Percentiles rank a stretch among this genome's conserved stretches.
These are phyloP conservation scores for Sebastes umbrosus DNA, from an alignment of 2,797 vertebrate genomes.

Conservation along the genomic window DNA sequence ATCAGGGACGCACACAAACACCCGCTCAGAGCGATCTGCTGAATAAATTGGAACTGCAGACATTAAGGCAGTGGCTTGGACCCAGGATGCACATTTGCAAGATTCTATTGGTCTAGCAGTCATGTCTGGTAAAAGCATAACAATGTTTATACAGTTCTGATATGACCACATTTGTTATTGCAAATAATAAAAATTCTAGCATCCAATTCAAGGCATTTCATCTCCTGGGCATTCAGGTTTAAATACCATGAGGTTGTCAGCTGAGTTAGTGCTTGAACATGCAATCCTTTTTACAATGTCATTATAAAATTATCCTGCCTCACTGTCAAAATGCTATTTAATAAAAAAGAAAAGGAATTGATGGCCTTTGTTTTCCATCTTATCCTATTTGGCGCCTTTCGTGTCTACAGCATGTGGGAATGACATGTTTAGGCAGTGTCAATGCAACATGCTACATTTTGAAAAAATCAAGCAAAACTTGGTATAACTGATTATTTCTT, in stretches of 20 bases:
- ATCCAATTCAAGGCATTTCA: background rate
- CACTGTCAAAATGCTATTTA: background rate
- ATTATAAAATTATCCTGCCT: background rate
- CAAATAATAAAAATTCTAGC: background rate
- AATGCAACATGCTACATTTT: background rate
- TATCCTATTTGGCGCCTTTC: background rate
- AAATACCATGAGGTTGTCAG: background rate
- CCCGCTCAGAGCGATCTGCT: conserved; percentile 5
- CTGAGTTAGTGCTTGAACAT: background rate
- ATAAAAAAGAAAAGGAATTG: too few species aligned
- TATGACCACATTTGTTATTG: background rate
- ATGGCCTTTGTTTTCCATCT: background rate
- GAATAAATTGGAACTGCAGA: conserved; percentile 18
- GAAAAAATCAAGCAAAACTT: background rate
- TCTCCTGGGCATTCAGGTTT: background rate
- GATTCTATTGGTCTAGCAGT: background rate
- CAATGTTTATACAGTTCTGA: background rate
- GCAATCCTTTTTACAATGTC: background rate
- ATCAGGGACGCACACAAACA: conserved; percentile 51
- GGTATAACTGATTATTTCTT: background rate
- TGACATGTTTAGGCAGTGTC: background rate
- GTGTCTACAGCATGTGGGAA: background rate
- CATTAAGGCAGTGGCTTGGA: background rate
- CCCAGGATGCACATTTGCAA: background rate
- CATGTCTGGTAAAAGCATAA: background rate